phyloP scores from a whole-genome alignment of 2,888 invertebrate species.

The Dasypolia templi region DNA sequence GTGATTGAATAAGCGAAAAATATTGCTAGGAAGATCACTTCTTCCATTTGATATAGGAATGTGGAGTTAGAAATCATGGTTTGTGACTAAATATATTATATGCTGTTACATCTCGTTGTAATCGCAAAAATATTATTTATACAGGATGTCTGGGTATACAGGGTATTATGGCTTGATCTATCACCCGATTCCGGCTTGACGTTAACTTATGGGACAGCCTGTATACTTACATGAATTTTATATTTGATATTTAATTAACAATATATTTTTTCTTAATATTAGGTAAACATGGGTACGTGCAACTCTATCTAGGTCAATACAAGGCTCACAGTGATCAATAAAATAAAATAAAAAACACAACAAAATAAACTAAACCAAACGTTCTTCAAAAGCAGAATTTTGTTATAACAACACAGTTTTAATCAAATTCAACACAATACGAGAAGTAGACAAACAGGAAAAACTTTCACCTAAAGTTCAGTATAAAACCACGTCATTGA shows the following conservation, averaged over 20 bases:
- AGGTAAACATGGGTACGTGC: too few relatives aligned
- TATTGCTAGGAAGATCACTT: conserved; percentile 25
- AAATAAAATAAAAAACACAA: background rate
- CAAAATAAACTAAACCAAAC: background rate
- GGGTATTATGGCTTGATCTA: too few relatives aligned
- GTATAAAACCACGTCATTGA: conserved; percentile 15
- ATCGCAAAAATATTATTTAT: background rate
- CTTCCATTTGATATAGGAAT: conserved; percentile 23
- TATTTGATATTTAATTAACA: background rate
- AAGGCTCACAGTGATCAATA: too few relatives aligned
- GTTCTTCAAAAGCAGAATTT: background rate
- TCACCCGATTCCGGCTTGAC: too few relatives aligned
- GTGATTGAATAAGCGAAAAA: conserved; percentile 37
- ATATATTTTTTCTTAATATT: background rate
- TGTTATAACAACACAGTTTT: background rate
- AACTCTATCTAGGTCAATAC: background rate
- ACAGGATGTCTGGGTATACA: too few relatives aligned
- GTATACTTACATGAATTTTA: background rate
- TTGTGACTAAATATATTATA: background rate
- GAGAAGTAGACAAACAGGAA: background rate
- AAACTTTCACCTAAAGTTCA: background rate
- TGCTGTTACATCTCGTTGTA: background rate
- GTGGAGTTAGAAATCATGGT: background rate
- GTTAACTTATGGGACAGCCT: too few relatives aligned
- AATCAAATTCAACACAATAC: background rate